Evolutionary conservation across 2,113 vertebrate genomes (phyloP), one percentile per base, ranked within the genome.

Genomic region (Nannospalax galili): DNA sequence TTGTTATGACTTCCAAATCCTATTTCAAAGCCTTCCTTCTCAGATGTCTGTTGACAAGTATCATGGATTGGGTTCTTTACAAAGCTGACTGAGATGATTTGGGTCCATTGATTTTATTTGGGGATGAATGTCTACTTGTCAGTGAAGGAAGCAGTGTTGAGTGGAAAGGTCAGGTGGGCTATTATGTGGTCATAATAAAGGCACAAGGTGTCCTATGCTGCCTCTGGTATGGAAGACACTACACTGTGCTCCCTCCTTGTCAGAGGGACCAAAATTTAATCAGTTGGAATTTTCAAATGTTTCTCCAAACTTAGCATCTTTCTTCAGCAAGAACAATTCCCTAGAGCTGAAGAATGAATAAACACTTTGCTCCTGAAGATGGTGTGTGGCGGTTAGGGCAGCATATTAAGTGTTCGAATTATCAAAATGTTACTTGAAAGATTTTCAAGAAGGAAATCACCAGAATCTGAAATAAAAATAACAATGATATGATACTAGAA

Each of bases 381-480:
- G 42, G 35, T 28, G 22, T 9, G 3, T 62, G 12, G 17, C 40
- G n/a, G 86, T 73, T 16, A 91, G 5, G 35, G 56, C 4, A 86
- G 19, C 15, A 79, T 1, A 52, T 37, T 32, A 58, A 78, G 12
- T 70, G 64, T 69, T 64, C 30, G 30, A 75, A 75, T n/a, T n/a
- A n/a, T 81, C 10, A 73, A 58, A 89, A 40, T 72, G 37, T 7
- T 20, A 56, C 28, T 42, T 67, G 4, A 52, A 85, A 40, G 5
- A 77, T 70, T 72, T 94, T 85, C 64, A 70, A 84, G 40, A 70
- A 20, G 48, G 84, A 70, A 78, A 48, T 70, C 11, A 62, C 77
- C 45, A 90, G 64, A 90, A 70, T 84, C 88, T 62, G 78, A 90
- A 78, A 52, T 70, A 35, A 81, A 81, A 58, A 58, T 58, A 58